phyloP scores from a whole-genome alignment of 92 coral and sea anemone genomes.

The Pocillopora meandrina region DNA sequence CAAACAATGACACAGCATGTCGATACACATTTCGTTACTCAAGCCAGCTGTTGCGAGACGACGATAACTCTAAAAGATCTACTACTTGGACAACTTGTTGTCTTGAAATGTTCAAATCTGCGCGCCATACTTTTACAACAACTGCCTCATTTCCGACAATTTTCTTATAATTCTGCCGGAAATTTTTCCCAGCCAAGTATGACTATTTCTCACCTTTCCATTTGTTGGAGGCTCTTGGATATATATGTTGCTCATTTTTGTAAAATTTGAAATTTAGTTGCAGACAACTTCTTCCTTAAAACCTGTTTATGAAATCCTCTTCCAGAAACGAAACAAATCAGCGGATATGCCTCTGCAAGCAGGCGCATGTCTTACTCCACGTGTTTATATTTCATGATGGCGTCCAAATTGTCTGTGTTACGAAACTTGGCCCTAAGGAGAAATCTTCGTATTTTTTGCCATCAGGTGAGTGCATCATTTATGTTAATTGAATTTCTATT shows the following conservation, averaged over 20 bases:
- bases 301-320: too few relatives aligned
- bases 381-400: slow-evolving; percentile 74
- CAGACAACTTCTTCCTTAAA: not conserved
- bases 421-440: slow-evolving; percentile 43
- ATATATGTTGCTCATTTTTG: slow-evolving; percentile 91
- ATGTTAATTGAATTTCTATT: not conserved
- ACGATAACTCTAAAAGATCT: too few relatives aligned
- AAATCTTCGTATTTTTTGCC: slow-evolving; percentile 34
- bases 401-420: slow-evolving; percentile 61
- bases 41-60: too few relatives aligned
- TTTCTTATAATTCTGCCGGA: not conserved
- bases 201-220: slow-evolving; percentile 74
- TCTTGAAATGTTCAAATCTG: too few relatives aligned
- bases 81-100: too few relatives aligned
- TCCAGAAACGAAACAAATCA: not conserved
- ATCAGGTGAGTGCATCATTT: slow-evolving; percentile 23
- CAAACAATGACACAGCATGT: too few relatives aligned
- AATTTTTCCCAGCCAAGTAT: not conserved
- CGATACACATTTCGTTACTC: too few relatives aligned
- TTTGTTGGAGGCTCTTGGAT: slow-evolving; percentile 98
- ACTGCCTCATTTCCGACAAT: too few relatives aligned
- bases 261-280: not conserved
- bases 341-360: slow-evolving; percentile 54
- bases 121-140: too few relatives aligned
- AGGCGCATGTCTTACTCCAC: slow-evolving; percentile 48